Percentiles rank a stretch among this genome's conserved stretches.
These are phyloP conservation scores for Pollenia labialis DNA, from an alignment of 2,888 invertebrate species.

Conservation along the genomic window DNA sequence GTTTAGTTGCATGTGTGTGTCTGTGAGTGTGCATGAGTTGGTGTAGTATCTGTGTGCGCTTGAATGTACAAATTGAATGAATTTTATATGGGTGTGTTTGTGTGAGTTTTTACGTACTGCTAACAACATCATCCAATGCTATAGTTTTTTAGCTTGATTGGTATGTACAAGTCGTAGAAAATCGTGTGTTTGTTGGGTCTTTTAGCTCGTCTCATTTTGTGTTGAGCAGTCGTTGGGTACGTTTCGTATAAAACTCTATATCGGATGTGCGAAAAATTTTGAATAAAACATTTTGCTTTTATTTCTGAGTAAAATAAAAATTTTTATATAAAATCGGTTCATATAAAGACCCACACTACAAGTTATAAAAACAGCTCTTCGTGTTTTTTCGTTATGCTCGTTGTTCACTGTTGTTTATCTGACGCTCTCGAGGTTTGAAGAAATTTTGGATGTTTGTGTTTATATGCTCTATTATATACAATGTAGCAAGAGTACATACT, in stretches of 20 bases:
- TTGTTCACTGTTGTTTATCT: neutral
- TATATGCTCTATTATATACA: neutral
- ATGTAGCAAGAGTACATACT: conserved; percentile 35
- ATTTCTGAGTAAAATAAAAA: conserved; percentile 36
- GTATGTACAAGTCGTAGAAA: conserved; percentile 68
- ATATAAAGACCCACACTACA: conserved; percentile 68
- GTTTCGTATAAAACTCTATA: conserved; percentile 73
- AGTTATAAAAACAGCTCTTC: conserved; percentile 24
- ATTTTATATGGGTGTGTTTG: conserved; percentile 12
- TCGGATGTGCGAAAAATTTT: conserved; percentile 67
- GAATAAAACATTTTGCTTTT: conserved; percentile 37
- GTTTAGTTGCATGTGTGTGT: conserved; percentile 47
- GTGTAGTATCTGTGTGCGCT: conserved; percentile 15
- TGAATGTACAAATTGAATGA: conserved; percentile 44
- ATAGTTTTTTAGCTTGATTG: conserved; percentile 71
- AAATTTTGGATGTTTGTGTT: conserved; percentile 14
- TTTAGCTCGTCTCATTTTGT: conserved; percentile 75
- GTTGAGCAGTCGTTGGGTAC: conserved; percentile 75
- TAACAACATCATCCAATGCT: conserved; percentile 70
- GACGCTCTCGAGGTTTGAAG: conserved; percentile 21
- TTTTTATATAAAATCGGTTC: conserved; percentile 68
- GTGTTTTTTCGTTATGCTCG: conserved; percentile 47
- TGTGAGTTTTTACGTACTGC: conserved; percentile 58
- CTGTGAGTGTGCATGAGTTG: neutral
- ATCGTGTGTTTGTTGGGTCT: conserved; percentile 73